Evolutionary conservation across 2,888 invertebrate genomes (phyloP).

Genomic region (Callyntrura sp.): DNA sequence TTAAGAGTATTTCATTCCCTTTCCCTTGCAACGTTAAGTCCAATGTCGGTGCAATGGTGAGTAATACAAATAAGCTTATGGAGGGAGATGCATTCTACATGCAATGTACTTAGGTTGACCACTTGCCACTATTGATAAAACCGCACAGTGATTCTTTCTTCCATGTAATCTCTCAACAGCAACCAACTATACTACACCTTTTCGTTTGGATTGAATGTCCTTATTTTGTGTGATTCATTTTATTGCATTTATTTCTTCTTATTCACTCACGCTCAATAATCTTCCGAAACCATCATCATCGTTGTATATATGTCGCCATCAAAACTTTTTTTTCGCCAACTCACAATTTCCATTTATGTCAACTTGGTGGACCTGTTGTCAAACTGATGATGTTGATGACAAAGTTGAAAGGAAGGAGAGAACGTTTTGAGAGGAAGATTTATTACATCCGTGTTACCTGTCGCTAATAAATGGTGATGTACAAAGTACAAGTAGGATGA

Average conservation of each 20-base stretch:
- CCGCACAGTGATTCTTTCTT: background rate
- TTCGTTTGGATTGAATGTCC: too few relatives aligned
- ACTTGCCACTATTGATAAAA: too few relatives aligned
- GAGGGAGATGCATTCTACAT: too few relatives aligned
- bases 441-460: slow-evolving; percentile 45
- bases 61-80: too few relatives aligned
- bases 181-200: too few relatives aligned
- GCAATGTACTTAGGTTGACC: too few relatives aligned
- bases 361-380: slow-evolving; percentile 59
- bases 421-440: slow-evolving; percentile 56
- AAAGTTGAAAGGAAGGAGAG: slow-evolving; percentile 64
- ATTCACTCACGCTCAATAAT: slow-evolving; percentile 22
- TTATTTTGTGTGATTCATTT: background rate
- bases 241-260: background rate
- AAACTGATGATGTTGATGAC: slow-evolving; percentile 51
- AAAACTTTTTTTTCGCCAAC: slow-evolving; percentile 58
- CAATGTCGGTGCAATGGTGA: too few relatives aligned
- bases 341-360: slow-evolving; percentile 68
- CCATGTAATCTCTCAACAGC: too few relatives aligned
- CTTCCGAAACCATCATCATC: slow-evolving; percentile 14
- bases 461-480: slow-evolving; percentile 2
- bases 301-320: background rate
- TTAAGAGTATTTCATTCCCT: too few relatives aligned
- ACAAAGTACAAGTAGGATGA: background rate
- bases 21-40: too few relatives aligned